Evolutionary conservation across 2,888 invertebrate genomes (phyloP), one percentile per base, ranked within the genome.

Genomic region (Seira ritae): DNA sequence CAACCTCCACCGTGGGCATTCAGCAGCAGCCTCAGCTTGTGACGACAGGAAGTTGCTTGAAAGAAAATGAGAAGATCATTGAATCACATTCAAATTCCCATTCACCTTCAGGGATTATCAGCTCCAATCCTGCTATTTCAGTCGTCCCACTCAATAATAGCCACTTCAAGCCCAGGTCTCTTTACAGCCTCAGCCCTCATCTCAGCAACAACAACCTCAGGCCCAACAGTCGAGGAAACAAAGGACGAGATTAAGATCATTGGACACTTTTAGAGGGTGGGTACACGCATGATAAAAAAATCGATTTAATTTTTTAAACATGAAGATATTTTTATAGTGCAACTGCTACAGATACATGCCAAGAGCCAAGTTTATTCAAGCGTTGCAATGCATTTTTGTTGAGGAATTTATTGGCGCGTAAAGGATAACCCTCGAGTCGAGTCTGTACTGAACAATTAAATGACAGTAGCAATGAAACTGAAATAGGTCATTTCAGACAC

Each of bases 191-290:
- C 31, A 31, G 22, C 60, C 42, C 17, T 73, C 73, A 20, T 31
- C 62, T n/a, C 73, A 73, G n/a, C 62, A 73, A 15, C 71, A 68
- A 22, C 76, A 55, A 20, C 75, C 19, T 24, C 84, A 60, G n/a
- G 23, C 66, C 37, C 84, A 80, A 37, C 82, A 79, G 24, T 31
- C 80, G 17, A 75, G 74, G 55, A 66, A 74, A 70, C 84, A 84
- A 78, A 85, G 88, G 66, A 88, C 88, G 76, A 80, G 90, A 69
- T 86, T 90, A 55, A 87, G 88, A 84, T 90, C 90, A 3, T 87
- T 90, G 37, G 90, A 90, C 84, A 89, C 90, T 17, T 90, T 89
- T 74, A 84, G 90, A 82, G 90, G 90, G 90, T 90, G 85, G 85
- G 86, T 83, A 74, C 70, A 24, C 2, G 31, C n/a, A n/a, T n/a